Conservation (phyloP, 2,113 vertebrate species). For the Chloebia gouldiae region DNA sequence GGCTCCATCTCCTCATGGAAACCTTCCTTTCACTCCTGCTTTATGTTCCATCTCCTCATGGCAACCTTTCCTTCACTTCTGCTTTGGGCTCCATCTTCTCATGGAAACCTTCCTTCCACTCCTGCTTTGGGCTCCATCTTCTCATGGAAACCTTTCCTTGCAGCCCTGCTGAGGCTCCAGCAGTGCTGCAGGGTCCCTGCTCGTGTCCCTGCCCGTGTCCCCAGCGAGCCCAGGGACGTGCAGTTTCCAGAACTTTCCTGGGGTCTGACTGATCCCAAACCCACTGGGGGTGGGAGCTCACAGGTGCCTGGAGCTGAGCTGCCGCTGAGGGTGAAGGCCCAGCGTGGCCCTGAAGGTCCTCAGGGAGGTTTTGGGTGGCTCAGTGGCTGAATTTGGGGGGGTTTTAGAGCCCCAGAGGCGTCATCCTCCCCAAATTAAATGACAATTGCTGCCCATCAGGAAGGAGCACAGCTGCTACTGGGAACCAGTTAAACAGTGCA, state of each 20-base stretch:
- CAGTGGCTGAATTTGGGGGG: background rate
- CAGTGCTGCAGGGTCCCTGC: background rate
- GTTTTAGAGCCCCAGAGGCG: background rate
- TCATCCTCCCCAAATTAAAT: background rate
- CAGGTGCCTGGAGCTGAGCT: background rate
- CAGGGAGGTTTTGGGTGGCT: background rate
- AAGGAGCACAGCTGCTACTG: background rate
- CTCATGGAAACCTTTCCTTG: no score
- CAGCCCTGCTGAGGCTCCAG: background rate
- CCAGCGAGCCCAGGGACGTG: background rate
- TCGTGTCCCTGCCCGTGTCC: no score
- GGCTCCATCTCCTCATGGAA: no score
- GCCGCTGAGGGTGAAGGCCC: rapidly evolving
- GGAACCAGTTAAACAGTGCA: background rate
- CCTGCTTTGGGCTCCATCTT: no score
- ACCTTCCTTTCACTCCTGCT: no score
- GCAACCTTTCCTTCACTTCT: no score
- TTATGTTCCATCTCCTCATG: background rate
- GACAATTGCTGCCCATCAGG: background rate
- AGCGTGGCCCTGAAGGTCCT: rapidly evolving
- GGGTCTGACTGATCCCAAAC: background rate
- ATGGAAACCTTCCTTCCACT: no score
- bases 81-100: background rate
- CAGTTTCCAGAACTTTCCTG: background rate
- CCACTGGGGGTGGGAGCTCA: background rate